Conservation (phyloP, 2,888 invertebrate genomes). For the Branchipolynoe longqiensis region DNA sequence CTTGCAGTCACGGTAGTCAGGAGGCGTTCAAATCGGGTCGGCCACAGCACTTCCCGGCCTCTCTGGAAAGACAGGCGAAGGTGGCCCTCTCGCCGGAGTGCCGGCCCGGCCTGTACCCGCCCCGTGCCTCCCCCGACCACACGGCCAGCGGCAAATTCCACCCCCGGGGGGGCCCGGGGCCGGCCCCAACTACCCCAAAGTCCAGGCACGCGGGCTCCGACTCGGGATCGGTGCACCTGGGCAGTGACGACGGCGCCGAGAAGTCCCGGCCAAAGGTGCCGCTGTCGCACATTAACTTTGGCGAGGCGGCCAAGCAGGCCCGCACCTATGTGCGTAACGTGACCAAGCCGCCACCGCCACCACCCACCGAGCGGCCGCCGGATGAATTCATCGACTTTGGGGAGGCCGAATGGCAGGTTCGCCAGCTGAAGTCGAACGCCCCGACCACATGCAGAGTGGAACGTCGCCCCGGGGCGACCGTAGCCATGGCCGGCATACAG, state of each 20-base stretch:
- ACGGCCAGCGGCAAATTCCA: background rate
- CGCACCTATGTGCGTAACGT: background rate
- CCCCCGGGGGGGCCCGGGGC: background rate
- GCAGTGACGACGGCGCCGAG: slow-evolving; percentile 33
- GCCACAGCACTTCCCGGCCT: background rate
- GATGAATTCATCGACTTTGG: slow-evolving; percentile 18
- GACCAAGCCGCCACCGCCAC: background rate
- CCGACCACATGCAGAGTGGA: background rate
- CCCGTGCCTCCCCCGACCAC: background rate
- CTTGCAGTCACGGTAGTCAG: slow-evolving; percentile 14
- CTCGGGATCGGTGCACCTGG: too few species aligned
- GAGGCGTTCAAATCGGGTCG: slow-evolving; percentile 4
- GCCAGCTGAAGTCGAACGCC: background rate
- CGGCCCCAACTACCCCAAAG: background rate
- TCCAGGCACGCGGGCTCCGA: slow-evolving; percentile 1
- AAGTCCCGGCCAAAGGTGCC: slow-evolving; percentile 31
- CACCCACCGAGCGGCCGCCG: background rate
- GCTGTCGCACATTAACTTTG: slow-evolving; percentile 45
- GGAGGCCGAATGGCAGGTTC: slow-evolving; percentile 9
- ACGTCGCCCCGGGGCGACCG: background rate
- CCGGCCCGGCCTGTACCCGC: background rate
- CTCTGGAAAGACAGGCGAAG: slow-evolving; percentile 14
- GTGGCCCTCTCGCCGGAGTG: background rate
- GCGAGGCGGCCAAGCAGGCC: slow-evolving; percentile 44
- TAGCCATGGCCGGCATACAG: background rate